Base-by-base conservation (phyloP, 2,113 vertebrate genomes). In the Cebidichthys violaceus region DNA sequence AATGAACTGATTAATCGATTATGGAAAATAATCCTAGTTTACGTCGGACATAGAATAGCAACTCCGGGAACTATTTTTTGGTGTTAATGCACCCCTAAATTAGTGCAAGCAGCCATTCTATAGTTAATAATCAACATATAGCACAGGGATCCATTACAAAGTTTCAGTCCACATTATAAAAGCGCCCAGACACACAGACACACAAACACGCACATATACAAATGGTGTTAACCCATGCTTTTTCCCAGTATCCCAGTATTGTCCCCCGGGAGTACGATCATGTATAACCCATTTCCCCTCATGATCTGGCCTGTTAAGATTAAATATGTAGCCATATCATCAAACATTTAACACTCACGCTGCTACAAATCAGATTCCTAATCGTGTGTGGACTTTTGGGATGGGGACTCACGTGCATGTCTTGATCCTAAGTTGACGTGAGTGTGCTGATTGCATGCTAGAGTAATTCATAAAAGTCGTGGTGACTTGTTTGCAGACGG, bases 261-360 rank as follows among this genome's bases (percentile, higher is more conserved):
- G 47, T 69, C 88, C 54, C 27, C 15, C 64, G 89, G 87, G 84
- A 88, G 15, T 27, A 59, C 13, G 18, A 90, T 90, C 89, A 79
- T 82, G 86, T 90, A 70, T 83, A 86, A 82, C 77, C 86, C 85
- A 92, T 90, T 90, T 91, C 74, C 79, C 66, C 62, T 37, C 67
- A 81, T 88, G 82, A 89, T 93, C 86, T 41, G 69, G 61, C 68
- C 78, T 86, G 85, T 88, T 79, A 83, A 71, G 67, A 91, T 92
- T 73, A 89, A 90, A 91, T 89, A 92, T 92, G 87, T 78, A 92
- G 77, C 73, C 31, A 6, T 29, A 55, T 85, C 90, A 93, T 94
- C 81, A 91, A 94, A 93, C 83, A 90, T 91, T 94, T 83, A 93
- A 84, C 6, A 59, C 72, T 82, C 60, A 27, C n/a, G n/a, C 59